Conservation (phyloP, 2,797 vertebrate genomes). For the Podarcis siculus region DNA sequence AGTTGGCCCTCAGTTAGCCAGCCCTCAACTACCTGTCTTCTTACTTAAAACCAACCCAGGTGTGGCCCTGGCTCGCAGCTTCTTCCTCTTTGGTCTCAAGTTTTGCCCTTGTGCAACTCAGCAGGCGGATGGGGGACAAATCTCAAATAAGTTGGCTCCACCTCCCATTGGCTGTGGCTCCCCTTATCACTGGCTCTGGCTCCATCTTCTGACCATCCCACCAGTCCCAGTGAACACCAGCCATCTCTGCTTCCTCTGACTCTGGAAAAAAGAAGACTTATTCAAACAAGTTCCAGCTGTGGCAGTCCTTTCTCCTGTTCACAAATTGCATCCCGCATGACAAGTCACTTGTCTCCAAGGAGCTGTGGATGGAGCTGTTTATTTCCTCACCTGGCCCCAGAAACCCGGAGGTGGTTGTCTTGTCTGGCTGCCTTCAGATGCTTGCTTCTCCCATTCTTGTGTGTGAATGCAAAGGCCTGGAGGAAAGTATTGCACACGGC, state of each 20-base stretch:
- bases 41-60: too few relatives aligned
- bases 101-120: too few relatives aligned
- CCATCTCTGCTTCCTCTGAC: too few relatives aligned
- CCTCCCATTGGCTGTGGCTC: too few relatives aligned
- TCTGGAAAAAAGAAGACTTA: slow-evolving; percentile 37
- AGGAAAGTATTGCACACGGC: not conserved
- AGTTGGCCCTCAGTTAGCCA: too few relatives aligned
- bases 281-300: slow-evolving; percentile 52
- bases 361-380: not conserved
- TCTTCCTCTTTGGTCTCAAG: too few relatives aligned
- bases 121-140: too few relatives aligned
- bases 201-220: too few relatives aligned
- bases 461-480: slow-evolving; percentile 25
- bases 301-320: slow-evolving; percentile 27
- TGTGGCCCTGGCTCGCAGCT: too few relatives aligned
- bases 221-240: too few relatives aligned
- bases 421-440: not conserved
- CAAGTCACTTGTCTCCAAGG: not conserved
- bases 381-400: not conserved
- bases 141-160: too few relatives aligned
- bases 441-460: slow-evolving; percentile 5
- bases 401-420: not conserved
- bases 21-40: too few relatives aligned
- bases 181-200: not conserved
- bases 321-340: slow-evolving; percentile 34